Conservation (phyloP, 2,888 invertebrate genomes). For the Lepeophtheirus nordmannii region DNA sequence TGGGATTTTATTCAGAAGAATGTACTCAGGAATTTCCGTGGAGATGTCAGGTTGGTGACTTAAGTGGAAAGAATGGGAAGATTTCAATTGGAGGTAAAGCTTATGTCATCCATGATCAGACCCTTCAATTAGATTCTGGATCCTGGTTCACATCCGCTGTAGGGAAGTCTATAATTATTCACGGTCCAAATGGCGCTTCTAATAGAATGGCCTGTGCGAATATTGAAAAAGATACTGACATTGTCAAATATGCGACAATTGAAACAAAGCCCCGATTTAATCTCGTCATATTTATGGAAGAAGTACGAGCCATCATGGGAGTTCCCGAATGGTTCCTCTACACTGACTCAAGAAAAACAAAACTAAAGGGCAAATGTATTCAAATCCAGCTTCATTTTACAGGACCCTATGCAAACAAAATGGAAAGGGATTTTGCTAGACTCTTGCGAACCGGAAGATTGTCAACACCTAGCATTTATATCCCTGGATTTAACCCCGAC, state of each 20-base stretch:
- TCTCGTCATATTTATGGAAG: slow-evolving; percentile 63
- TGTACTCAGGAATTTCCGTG: slow-evolving; percentile 74
- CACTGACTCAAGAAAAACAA: slow-evolving; percentile 64
- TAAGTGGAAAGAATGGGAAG: slow-evolving; percentile 65
- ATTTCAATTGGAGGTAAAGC: slow-evolving; percentile 62
- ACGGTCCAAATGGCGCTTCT: slow-evolving; percentile 52
- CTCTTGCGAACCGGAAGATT: slow-evolving; percentile 57
- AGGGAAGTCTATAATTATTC: slow-evolving; percentile 68
- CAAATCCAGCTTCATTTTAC: slow-evolving; percentile 74
- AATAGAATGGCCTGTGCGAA: slow-evolving; percentile 75
- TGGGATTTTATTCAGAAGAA: slow-evolving; percentile 65
- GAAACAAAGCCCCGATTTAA: slow-evolving; percentile 74
- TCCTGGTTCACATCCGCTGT: slow-evolving; percentile 40
- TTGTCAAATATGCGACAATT: slow-evolving; percentile 72
- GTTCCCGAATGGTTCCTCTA: slow-evolving; percentile 78
- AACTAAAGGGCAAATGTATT: slow-evolving; percentile 60
- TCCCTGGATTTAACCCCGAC: slow-evolving; percentile 55
- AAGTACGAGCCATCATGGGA: slow-evolving; percentile 62
- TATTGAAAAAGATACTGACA: slow-evolving; percentile 74
- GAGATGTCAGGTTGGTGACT: slow-evolving; percentile 77
- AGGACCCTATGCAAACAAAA: slow-evolving; percentile 57
- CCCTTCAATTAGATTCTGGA: slow-evolving; percentile 51
- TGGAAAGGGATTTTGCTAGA: slow-evolving; percentile 63
- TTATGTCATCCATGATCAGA: slow-evolving; percentile 63
- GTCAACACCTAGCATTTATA: slow-evolving; percentile 54